Percentiles rank a stretch among this genome's conserved stretches.
These are phyloP conservation scores for Sciaenops ocellatus DNA, from an alignment of 2,797 vertebrate genomes.

Conservation along the genomic window DNA sequence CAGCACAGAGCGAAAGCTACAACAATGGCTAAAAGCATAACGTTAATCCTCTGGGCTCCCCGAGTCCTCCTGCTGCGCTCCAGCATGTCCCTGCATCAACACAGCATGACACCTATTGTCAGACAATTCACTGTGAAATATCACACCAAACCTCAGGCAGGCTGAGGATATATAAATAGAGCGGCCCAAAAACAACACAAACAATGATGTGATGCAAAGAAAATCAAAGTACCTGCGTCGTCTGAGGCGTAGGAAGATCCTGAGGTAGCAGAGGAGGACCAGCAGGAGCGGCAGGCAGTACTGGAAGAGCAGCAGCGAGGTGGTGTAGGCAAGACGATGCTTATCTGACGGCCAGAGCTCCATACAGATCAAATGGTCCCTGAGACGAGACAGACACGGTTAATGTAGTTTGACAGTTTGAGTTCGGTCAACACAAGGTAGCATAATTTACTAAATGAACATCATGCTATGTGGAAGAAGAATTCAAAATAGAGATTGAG, in stretches of 20 bases:
- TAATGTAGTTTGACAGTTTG: too few relatives aligned
- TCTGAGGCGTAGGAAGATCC: constrained; percentile 87
- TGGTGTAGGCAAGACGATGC: constrained; percentile 87
- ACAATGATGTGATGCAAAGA: background rate
- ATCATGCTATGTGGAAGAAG: too few relatives aligned
- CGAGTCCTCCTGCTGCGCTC: constrained; percentile 79
- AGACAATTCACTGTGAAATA: constrained; percentile 38
- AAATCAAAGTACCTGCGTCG: constrained; percentile 74
- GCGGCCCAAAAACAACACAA: background rate
- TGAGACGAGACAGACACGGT: background rate
- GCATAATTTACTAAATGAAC: too few relatives aligned
- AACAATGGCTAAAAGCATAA: constrained; percentile 86
- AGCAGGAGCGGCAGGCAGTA: constrained; percentile 87
- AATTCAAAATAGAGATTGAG: too few relatives aligned
- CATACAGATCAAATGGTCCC: constrained; percentile 86
- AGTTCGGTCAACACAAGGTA: too few relatives aligned
- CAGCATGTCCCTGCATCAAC: constrained; percentile 79
- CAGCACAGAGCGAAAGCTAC: constrained; percentile 86
- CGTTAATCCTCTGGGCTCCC: constrained; percentile 82
- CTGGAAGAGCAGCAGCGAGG: constrained; percentile 87
- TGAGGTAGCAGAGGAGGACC: constrained; percentile 87
- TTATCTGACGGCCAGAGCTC: constrained; percentile 86
- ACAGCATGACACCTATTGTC: constrained; percentile 56
- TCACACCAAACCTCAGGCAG: constrained; percentile 20
- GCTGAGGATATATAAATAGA: background rate